Conservation (phyloP, 2,113 vertebrate genomes). For the Podilymbus podiceps region DNA sequence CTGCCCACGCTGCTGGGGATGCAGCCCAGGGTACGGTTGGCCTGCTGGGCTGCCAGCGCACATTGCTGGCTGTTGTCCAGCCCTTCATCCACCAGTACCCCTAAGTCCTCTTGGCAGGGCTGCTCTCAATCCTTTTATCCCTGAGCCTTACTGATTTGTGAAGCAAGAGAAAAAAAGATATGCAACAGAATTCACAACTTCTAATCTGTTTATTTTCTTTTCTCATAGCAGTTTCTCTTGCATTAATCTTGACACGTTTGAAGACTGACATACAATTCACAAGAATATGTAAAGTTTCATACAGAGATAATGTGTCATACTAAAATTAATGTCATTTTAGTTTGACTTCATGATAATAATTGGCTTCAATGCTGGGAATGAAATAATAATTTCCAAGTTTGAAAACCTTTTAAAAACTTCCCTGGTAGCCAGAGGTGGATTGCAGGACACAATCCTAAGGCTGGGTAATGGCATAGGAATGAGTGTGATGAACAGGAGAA, state of each 20-base stretch:
- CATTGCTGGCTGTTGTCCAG: too few species aligned
- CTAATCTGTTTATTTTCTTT: neutral
- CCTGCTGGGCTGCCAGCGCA: too few species aligned
- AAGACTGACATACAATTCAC: neutral
- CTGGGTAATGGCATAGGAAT: neutral
- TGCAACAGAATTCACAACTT: neutral
- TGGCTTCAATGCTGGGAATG: neutral
- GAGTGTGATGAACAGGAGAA: neutral
- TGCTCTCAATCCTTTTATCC: too few species aligned
- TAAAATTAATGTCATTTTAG: neutral
- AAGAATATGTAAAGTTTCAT: neutral
- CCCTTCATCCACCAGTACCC: too few species aligned
- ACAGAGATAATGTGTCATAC: neutral
- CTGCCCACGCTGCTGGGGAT: too few species aligned
- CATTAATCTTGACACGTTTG: neutral
- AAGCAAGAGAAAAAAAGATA: neutral
- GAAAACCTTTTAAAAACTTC: neutral
- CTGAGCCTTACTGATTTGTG: neutral
- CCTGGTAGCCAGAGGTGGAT: neutral
- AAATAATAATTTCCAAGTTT: neutral
- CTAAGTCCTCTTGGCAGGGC: too few species aligned
- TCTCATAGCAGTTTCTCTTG: neutral
- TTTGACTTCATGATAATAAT: neutral
- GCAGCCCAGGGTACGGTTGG: too few species aligned
- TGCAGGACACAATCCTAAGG: neutral